Conservation (phyloP, 2,113 vertebrate genomes). For the Oxyruncus cristatus region DNA sequence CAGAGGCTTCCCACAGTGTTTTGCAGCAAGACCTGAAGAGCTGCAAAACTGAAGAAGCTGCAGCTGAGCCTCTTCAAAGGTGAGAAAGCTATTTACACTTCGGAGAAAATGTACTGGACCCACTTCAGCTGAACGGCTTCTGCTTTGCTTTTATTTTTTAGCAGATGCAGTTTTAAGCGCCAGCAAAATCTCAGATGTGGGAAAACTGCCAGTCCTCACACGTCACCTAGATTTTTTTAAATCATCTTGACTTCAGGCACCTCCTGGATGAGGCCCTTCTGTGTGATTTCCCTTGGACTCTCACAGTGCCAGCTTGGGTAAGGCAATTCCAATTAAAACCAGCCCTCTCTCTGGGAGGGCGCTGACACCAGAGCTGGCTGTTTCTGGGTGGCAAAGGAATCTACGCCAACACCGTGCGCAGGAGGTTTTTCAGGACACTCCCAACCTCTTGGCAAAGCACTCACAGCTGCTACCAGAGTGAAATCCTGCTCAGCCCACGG, state of each 20-base stretch:
- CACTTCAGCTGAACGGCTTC: not conserved
- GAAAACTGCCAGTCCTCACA: not conserved
- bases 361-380: not conserved
- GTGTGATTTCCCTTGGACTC: not conserved
- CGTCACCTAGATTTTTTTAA: not conserved
- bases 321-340: not conserved
- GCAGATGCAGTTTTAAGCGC: not conserved
- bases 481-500: not conserved
- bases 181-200: not conserved
- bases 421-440: not conserved
- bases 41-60: not conserved
- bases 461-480: not conserved
- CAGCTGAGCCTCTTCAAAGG: not conserved
- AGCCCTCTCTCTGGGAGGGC: not conserved
- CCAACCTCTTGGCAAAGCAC: not conserved
- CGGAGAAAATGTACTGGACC: not conserved
- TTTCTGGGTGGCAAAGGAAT: not conserved
- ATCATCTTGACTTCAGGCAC: not conserved
- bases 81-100: not conserved
- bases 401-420: accelerated
- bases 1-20: not conserved
- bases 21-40: not conserved
- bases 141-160: not conserved
- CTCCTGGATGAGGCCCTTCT: not conserved
- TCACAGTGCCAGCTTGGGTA: not conserved